Percentiles rank a stretch among this genome's conserved stretches.
Evolutionary conservation across 1,140 invertebrate genomes (phyloP).

Genomic region (Heterodera carotae): DNA sequence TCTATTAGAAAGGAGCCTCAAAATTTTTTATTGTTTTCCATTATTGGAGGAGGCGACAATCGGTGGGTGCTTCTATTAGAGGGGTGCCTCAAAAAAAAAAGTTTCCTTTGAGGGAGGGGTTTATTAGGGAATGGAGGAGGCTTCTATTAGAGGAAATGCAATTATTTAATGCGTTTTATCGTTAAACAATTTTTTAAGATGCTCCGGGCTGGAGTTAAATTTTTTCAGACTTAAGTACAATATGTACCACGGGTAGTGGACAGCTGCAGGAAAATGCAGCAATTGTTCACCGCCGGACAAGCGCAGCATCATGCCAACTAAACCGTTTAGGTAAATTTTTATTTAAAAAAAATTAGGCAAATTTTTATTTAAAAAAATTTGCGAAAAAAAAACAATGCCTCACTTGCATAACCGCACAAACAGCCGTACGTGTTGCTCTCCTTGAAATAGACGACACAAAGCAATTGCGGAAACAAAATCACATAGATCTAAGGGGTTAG

Average conservation of each 20-base stretch:
- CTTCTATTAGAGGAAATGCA: no score
- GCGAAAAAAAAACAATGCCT: conserved; percentile 18
- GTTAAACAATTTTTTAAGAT: no score
- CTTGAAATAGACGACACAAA: conserved; percentile 94
- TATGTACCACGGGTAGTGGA: conserved; percentile 68
- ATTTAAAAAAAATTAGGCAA: conserved; percentile 35
- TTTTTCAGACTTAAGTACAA: no score
- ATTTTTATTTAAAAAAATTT: conserved; percentile 19
- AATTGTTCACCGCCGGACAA: conserved; percentile 83
- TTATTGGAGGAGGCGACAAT: no score
- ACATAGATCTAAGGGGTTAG: conserved; percentile 78
- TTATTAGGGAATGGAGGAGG: no score
- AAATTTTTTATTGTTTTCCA: no score
- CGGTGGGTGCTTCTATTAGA: no score
- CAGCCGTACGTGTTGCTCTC: conserved; percentile 95
- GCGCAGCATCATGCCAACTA: conserved; percentile 83
- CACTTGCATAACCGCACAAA: conserved; percentile 69
- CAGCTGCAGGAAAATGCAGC: conserved; percentile 76
- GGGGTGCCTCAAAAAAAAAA: no score
- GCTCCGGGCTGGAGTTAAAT: no score
- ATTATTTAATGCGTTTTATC: no score
- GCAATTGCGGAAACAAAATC: conserved; percentile 93
- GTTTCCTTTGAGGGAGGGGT: no score
- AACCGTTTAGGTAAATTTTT: conserved; percentile 71
- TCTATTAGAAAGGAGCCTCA: no score